Evolutionary conservation across 2,113 vertebrate species (phyloP), one percentile per base, ranked within the genome.

Genomic region (Zapornia atra): DNA sequence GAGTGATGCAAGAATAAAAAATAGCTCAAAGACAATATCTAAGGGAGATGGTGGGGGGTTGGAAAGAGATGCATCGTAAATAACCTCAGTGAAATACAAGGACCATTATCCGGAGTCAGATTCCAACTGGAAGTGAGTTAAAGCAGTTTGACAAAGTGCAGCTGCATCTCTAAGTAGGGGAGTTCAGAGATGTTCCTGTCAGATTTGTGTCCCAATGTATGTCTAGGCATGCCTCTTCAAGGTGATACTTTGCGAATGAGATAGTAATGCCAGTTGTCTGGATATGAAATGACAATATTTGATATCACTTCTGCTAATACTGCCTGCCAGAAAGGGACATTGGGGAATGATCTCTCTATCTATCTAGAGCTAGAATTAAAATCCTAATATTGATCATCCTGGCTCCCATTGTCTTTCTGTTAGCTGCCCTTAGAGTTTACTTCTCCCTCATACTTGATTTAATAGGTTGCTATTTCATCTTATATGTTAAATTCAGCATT

Each of bases 211-310:
- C 73, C 92, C 90, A 59, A 10, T 72, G 77, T 91, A 81, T 94
- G 88, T 84, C 77, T 63, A 82, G 86, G 50, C 88, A 91, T 90
- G 77, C 63, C 59, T 95, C 88, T 82, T 53, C 44, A 65, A 78
- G 83, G 64, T 48, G 61, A 56, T 88, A 21, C 73, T 82, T 84
- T 44, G 78, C 53, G 90, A 90, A 92, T 86, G 73, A 88, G 63
- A 63, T 72, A 76, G 83, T 89, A 85, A 85, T 82, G 78, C 83
- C 86, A 57, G 0, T 91, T 94, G 83, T 84, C 80, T 91, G 77
- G 91, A 69, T 95, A 89, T 92, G 88, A 96, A 96, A 94, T 93
- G 91, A 90, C 81, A 96, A 94, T 95, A 93, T 96, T 97, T 96
- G 96, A 95, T 40, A 96, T 96, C 57, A 87, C 78, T 91, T 94